These are phyloP conservation scores for Mesorhabditis spiculigera DNA, from an alignment of 2,888 invertebrate genomes.

Conservation along the genomic window DNA sequence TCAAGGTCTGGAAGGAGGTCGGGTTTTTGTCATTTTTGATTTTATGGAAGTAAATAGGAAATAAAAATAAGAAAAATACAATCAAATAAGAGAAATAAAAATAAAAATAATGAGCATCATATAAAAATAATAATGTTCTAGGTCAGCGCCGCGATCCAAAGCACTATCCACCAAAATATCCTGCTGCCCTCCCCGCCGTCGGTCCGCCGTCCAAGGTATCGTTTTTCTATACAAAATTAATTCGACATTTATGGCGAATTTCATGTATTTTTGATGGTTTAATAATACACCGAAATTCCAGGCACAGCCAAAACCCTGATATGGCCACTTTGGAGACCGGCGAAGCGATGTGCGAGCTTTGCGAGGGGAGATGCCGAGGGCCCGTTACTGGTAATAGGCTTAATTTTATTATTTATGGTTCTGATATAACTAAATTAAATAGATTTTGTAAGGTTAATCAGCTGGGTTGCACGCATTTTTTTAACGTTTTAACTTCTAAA, in stretches of 20 bases:
- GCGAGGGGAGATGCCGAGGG: constrained; percentile 68
- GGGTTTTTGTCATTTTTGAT: no score
- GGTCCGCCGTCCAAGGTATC: constrained; percentile 17
- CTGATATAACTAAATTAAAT: neutral
- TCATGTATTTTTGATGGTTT: no score
- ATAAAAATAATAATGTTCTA: neutral
- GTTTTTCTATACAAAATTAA: constrained; percentile 3
- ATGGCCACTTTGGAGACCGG: neutral
- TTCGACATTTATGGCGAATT: neutral
- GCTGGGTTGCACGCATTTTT: neutral
- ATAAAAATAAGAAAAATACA: no score
- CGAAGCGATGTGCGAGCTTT: constrained; percentile 76
- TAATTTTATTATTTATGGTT: neutral
- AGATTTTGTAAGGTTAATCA: neutral
- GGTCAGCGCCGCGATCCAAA: constrained; percentile 66
- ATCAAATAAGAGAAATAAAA: neutral
- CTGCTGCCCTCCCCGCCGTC: constrained; percentile 67
- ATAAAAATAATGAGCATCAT: constrained; percentile 56
- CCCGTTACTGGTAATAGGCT: constrained; percentile 69
- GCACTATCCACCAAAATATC: constrained; percentile 67
- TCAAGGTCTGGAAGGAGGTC: constrained; percentile 72
- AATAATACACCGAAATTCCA: no score
- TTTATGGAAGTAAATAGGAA: no score
- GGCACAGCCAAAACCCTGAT: no score
- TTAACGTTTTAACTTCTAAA: neutral